A percentile compares a stretch with the other conserved stretches of the same genome.
phyloP scores from a whole-genome alignment of 2,888 invertebrate genomes.

The Hymenopus coronatus region DNA sequence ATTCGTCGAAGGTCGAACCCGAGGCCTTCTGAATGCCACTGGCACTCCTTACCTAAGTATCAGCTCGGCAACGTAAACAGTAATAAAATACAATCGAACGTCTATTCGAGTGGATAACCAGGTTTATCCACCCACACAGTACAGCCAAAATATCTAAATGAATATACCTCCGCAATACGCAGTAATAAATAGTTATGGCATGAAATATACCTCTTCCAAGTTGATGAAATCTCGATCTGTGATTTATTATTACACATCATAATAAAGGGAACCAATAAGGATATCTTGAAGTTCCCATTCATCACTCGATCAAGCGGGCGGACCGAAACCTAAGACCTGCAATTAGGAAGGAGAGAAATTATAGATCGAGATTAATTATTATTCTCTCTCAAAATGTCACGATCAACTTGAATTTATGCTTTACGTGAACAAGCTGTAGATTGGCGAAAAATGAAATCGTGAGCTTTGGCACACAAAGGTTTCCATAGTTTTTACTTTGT shows the following conservation, averaged over 20 bases:
- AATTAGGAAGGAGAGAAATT: not conserved
- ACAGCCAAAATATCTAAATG: not conserved
- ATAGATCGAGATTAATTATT: not conserved
- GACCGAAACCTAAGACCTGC: not conserved
- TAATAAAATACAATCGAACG: too few relatives aligned
- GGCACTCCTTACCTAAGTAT: too few relatives aligned
- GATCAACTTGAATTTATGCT: not conserved
- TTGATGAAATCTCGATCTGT: not conserved
- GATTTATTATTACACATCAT: not conserved
- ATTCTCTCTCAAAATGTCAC: not conserved
- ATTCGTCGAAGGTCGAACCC: too few relatives aligned
- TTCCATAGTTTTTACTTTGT: not conserved
- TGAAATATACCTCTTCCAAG: not conserved
- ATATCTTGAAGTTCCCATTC: not conserved
- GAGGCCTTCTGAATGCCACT: too few relatives aligned
- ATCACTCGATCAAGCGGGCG: not conserved
- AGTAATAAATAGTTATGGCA: not conserved
- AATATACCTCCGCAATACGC: not conserved
- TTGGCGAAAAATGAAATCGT: not conserved
- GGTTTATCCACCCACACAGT: not conserved
- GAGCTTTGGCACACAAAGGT: not conserved
- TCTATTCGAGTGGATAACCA: too few relatives aligned
- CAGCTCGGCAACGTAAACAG: too few relatives aligned
- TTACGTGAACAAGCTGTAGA: not conserved
- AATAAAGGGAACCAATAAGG: not conserved